A percentile compares a stretch with the other conserved stretches of the same genome.
phyloP scores from a whole-genome alignment of 2,888 invertebrate species.

The Nebria salina region DNA sequence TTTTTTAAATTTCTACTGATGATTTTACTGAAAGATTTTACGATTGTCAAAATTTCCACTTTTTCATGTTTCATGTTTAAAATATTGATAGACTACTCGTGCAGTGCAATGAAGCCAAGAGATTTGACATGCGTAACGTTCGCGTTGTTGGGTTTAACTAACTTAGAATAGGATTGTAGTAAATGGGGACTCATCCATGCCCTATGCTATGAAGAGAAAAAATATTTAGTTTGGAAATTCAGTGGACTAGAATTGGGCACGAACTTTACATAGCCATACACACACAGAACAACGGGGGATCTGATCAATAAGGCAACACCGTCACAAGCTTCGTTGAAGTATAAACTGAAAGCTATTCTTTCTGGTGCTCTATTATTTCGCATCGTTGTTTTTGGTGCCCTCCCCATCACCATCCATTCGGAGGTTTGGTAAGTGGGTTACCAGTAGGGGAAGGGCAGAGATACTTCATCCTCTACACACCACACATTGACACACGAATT shows the following conservation, averaged over 20 bases:
- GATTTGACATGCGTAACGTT: not conserved
- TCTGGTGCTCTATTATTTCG: not conserved
- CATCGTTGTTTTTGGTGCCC: not conserved
- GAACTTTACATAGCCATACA: not conserved
- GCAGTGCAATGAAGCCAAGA: not conserved
- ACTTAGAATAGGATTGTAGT: not conserved
- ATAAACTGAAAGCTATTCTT: constrained; percentile 1
- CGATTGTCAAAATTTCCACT: not conserved
- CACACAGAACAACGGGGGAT: not conserved
- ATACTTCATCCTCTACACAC: not conserved
- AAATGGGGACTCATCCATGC: not conserved
- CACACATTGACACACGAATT: not conserved
- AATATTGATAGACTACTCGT: not conserved
- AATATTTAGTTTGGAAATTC: not conserved
- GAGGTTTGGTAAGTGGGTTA: not conserved
- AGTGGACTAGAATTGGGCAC: not conserved
- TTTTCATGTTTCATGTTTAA: not conserved
- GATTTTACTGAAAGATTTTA: not conserved
- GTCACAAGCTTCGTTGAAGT: not conserved
- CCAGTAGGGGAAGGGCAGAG: not conserved
- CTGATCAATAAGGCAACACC: not conserved
- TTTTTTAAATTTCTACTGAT: no score
- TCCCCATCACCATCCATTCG: not conserved
- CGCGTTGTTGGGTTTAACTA: not conserved
- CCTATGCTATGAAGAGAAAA: not conserved